phyloP scores from a whole-genome alignment of 2,888 invertebrate species.

The Tenthredo scrophulariae region DNA sequence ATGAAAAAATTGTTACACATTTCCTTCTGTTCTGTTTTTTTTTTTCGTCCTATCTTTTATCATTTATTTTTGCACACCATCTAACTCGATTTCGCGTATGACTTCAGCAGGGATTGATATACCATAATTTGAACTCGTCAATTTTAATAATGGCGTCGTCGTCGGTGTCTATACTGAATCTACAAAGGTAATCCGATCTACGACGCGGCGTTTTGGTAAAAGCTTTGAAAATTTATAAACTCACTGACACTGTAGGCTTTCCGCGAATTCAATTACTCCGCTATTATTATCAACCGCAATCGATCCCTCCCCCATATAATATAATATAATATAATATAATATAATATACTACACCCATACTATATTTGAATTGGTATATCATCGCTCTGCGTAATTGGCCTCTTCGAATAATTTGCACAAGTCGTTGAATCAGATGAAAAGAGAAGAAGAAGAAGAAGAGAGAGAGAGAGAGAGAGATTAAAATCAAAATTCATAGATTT shows the following conservation, averaged over 20 bases:
- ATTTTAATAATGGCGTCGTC: background rate
- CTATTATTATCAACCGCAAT: background rate
- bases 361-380: background rate
- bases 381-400: background rate
- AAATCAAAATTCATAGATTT: background rate
- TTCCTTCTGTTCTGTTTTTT: background rate
- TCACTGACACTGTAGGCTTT: background rate
- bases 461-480: background rate
- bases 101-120: conserved; percentile 1
- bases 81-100: background rate
- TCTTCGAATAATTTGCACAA: background rate
- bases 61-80: background rate
- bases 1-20: background rate
- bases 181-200: conserved; percentile 21
- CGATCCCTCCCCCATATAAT: background rate
- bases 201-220: background rate
- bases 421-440: background rate
- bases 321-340: background rate
- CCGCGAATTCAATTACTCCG: background rate
- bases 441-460: too few species aligned
- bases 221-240: background rate
- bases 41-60: background rate
- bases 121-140: conserved; percentile 1
- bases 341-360: background rate
- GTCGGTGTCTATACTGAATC: background rate